Conservation (phyloP, 1,140 invertebrate species). For the Diorhabda elongata region DNA sequence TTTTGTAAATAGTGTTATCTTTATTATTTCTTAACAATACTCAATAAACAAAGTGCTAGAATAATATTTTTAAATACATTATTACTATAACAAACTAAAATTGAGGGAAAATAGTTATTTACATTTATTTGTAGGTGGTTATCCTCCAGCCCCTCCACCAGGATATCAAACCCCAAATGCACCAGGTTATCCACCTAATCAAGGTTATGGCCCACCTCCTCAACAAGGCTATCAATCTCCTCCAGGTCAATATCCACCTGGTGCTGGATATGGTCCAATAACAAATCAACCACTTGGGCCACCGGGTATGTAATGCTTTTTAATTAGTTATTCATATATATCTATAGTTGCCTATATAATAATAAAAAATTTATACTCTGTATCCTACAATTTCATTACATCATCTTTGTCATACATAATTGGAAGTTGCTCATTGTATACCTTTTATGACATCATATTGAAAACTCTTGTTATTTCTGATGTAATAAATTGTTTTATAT, state of each 20-base stretch:
- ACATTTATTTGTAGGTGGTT: constrained; percentile 9
- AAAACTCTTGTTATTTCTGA: too few relatives aligned
- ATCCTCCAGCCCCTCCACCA: constrained; percentile 10
- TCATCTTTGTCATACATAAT: too few relatives aligned
- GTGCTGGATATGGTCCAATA: constrained; percentile 6
- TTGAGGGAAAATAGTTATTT: too few relatives aligned
- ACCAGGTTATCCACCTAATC: background rate
- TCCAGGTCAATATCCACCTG: constrained; percentile 1
- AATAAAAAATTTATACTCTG: too few relatives aligned
- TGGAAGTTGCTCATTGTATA: too few relatives aligned
- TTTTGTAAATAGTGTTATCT: background rate
- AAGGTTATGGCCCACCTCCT: constrained; percentile 9
- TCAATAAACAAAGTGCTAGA: background rate
- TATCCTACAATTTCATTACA: too few relatives aligned
- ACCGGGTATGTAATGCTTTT: background rate
- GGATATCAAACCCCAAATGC: constrained; percentile 7
- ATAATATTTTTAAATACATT: background rate
- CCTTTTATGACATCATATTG: too few relatives aligned
- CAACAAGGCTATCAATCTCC: constrained; percentile 6
- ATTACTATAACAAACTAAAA: too few relatives aligned
- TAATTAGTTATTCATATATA: too few relatives aligned
- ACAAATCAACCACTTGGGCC: constrained; percentile 12
- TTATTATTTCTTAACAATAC: background rate
- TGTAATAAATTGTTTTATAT: too few relatives aligned
- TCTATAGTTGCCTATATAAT: too few relatives aligned